These are phyloP conservation scores for Lepidurus couesii DNA, from an alignment of 1,140 invertebrate species.

Conservation along the genomic window DNA sequence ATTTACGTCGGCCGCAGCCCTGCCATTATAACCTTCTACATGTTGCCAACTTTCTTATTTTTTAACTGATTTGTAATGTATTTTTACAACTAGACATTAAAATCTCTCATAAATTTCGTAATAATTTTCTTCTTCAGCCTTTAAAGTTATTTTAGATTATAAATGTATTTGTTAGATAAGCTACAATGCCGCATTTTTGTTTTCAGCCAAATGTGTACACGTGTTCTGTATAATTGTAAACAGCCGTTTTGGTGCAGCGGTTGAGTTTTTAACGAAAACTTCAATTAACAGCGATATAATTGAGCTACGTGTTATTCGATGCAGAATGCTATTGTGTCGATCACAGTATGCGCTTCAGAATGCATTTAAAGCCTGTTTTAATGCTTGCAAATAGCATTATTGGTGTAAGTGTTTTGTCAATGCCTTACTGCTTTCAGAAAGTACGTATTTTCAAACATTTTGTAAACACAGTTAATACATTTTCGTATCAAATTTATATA, in stretches of 20 bases:
- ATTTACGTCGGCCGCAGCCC: not conserved
- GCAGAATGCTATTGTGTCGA: not conserved
- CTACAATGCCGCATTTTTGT: not conserved
- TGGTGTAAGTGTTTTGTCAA: not conserved
- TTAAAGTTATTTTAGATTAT: not conserved
- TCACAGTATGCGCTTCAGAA: not conserved
- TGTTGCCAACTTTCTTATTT: not conserved
- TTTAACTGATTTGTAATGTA: not conserved
- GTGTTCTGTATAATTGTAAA: slow-evolving; percentile 6
- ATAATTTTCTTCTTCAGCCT: not conserved
- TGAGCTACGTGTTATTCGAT: not conserved
- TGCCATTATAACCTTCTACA: not conserved
- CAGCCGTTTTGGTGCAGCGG: not conserved
- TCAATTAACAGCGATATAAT: not conserved
- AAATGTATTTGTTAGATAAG: not conserved
- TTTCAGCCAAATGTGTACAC: not conserved
- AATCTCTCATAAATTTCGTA: not conserved
- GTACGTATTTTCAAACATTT: not conserved
- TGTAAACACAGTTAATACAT: no score
- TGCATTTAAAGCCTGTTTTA: not conserved
- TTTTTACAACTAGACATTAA: no score
- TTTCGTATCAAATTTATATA: not conserved
- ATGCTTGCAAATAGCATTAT: slow-evolving; percentile 5
- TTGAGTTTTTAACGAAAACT: not conserved
- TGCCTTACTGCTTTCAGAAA: slow-evolving; percentile 10